Conservation (phyloP, 1,140 invertebrate species). For the Aphelenchoides avenae region DNA sequence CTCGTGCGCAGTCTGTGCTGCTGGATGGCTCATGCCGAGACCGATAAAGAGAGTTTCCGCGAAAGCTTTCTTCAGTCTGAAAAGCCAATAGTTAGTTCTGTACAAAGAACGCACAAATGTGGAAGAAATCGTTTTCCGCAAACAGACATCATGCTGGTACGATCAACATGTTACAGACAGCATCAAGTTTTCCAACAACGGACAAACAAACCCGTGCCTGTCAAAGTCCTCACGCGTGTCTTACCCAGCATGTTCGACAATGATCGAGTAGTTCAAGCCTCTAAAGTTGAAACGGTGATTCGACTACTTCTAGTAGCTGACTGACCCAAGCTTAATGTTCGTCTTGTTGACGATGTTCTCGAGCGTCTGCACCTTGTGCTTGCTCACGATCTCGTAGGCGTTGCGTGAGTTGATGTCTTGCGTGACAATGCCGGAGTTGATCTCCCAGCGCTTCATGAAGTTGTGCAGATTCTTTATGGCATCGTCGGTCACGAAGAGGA, state of each 20-base stretch:
- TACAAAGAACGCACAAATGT: too few species aligned
- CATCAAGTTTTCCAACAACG: neutral
- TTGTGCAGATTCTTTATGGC: slow-evolving; percentile 29
- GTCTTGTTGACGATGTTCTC: slow-evolving; percentile 28
- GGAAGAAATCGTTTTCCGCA: too few species aligned
- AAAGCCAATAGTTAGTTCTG: neutral
- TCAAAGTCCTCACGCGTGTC: too few species aligned
- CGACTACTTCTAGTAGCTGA: slow-evolving; percentile 29
- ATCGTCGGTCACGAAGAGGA: slow-evolving; percentile 31
- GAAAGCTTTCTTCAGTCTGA: slow-evolving; percentile 14
- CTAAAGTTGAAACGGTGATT: too few species aligned
- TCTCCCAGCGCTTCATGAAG: slow-evolving; percentile 24
- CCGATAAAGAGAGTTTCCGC: slow-evolving; percentile 32
- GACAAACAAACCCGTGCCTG: too few species aligned
- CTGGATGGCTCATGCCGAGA: slow-evolving; percentile 30
- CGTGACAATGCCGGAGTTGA: slow-evolving; percentile 27
- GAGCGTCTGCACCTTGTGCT: slow-evolving; percentile 23
- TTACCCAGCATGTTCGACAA: slow-evolving; percentile 17
- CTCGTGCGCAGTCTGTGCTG: slow-evolving; percentile 21
- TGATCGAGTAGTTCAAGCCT: slow-evolving; percentile 22
- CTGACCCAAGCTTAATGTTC: slow-evolving; percentile 28
- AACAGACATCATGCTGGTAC: too few species aligned
- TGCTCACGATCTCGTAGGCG: slow-evolving; percentile 21
- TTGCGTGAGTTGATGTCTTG: slow-evolving; percentile 27
- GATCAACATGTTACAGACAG: too few species aligned